Conservation (phyloP, 2,888 invertebrate species). For the Trissolcus brochymenae region DNA sequence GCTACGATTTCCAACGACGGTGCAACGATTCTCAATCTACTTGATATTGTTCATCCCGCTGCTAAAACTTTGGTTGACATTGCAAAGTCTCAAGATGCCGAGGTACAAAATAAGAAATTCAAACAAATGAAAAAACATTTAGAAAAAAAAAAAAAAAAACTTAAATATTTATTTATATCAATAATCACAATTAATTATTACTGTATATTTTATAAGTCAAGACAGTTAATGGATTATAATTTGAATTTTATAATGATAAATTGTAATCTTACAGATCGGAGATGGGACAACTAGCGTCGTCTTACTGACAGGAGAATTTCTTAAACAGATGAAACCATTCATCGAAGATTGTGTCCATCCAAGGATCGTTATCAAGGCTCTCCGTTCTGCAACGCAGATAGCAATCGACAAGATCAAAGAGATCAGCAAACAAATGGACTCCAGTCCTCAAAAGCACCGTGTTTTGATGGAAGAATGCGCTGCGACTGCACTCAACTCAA, state of each 20-base stretch:
- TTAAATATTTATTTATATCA: no score
- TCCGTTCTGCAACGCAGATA: conserved; percentile 89
- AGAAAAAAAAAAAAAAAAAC: no score
- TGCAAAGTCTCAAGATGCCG: conserved; percentile 98
- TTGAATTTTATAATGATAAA: neutral
- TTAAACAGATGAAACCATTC: conserved; percentile 95
- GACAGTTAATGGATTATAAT: neutral
- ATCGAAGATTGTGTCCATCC: conserved; percentile 98
- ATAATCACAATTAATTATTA: no score
- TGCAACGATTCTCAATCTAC: conserved; percentile 98
- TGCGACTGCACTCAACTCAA: conserved; percentile 96
- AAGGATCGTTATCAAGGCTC: conserved; percentile 92
- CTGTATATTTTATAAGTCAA: neutral
- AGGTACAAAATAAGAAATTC: conserved; percentile 79
- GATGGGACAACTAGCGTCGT: conserved; percentile 99
- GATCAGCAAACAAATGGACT: conserved; percentile 82
- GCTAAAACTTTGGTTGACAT: conserved; percentile 99
- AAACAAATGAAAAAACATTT: no score
- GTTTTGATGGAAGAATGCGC: conserved; percentile 91
- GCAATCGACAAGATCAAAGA: conserved; percentile 87
- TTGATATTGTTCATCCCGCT: conserved; percentile 98
- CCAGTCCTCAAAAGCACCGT: conserved; percentile 80
- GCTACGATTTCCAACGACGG: conserved; percentile 99
- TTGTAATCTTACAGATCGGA: conserved; percentile 83
- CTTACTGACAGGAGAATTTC: conserved; percentile 94